Percentiles rank a stretch among this genome's conserved stretches.
Evolutionary conservation across 2,888 invertebrate genomes (phyloP).

Genomic region (Eupithecia inturbata): DNA sequence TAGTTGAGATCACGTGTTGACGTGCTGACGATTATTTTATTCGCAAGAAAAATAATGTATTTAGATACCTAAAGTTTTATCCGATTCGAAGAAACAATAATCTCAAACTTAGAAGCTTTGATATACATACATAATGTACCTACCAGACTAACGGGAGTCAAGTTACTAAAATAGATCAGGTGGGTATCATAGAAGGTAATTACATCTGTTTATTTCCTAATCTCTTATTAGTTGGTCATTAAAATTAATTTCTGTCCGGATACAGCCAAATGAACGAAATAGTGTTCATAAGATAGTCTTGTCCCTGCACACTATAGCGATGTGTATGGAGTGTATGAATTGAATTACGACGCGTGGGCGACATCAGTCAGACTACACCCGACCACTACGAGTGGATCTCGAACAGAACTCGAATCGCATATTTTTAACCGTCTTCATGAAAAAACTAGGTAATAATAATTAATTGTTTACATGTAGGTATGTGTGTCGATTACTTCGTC

Average conservation of each 20-base stretch:
- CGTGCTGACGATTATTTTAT: not conserved
- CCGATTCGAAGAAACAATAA: not conserved
- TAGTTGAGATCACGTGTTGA: not conserved
- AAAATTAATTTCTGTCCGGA: not conserved
- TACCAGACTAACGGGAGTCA: not conserved
- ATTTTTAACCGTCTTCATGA: not conserved
- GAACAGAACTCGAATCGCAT: slow-evolving; percentile 4
- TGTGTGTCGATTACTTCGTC: too few relatives aligned
- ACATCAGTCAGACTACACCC: slow-evolving; percentile 41
- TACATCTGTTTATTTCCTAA: not conserved
- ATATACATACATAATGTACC: not conserved
- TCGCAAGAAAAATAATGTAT: not conserved
- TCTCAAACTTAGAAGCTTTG: not conserved
- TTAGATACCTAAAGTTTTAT: not conserved
- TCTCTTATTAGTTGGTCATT: not conserved
- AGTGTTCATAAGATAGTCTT: slow-evolving; percentile 30
- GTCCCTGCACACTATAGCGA: slow-evolving; percentile 54
- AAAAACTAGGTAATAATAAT: too few relatives aligned
- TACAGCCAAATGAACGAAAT: not conserved
- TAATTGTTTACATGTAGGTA: too few relatives aligned
- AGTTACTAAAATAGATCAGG: not conserved
- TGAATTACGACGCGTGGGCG: slow-evolving; percentile 70
- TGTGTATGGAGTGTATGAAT: slow-evolving; percentile 61
- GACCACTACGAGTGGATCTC: slow-evolving; percentile 27
- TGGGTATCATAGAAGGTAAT: not conserved